phyloP scores from a whole-genome alignment of 2,797 vertebrate genomes.

The Harpagifer antarcticus region DNA sequence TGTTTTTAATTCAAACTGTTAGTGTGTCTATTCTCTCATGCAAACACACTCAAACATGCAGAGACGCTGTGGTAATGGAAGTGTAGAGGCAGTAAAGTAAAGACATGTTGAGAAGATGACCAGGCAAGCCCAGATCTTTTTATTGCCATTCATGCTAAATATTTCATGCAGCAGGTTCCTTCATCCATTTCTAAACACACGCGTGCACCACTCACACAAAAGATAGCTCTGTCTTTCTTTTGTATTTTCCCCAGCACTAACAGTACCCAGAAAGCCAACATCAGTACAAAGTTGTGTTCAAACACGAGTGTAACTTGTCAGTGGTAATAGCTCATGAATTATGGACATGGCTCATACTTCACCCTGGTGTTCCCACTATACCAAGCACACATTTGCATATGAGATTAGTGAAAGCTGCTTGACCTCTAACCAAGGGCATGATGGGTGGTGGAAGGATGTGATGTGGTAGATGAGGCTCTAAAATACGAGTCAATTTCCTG shows the following conservation, averaged over 20 bases:
- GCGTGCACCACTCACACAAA: neutral
- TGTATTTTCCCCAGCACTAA: neutral
- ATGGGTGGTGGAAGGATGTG: slow-evolving; percentile 65
- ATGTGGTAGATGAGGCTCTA: slow-evolving; percentile 70
- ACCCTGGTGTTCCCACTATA: slow-evolving; percentile 49
- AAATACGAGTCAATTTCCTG: slow-evolving; percentile 82
- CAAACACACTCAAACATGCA: neutral
- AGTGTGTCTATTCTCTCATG: neutral
- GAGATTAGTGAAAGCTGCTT: slow-evolving; percentile 76
- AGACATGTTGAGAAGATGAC: slow-evolving; percentile 9
- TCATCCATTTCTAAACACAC: slow-evolving; percentile 9
- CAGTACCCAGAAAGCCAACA: slow-evolving; percentile 10
- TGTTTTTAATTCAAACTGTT: slow-evolving; percentile 40
- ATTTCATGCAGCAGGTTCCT: slow-evolving; percentile 25
- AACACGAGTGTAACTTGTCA: slow-evolving; percentile 49
- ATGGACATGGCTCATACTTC: slow-evolving; percentile 56
- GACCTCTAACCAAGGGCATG: slow-evolving; percentile 79
- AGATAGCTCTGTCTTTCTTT: slow-evolving; percentile 9
- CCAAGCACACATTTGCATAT: slow-evolving; percentile 69
- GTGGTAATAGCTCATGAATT: slow-evolving; percentile 55
- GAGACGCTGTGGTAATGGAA: neutral
- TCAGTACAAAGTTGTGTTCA: slow-evolving; percentile 30
- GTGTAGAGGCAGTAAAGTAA: slow-evolving; percentile 12
- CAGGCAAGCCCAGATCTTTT: slow-evolving; percentile 15
- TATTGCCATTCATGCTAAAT: slow-evolving; percentile 21